Evolutionary conservation across 2,888 invertebrate species (phyloP), one percentile per base, ranked within the genome.

Genomic region (Ganaspis brasiliensis): DNA sequence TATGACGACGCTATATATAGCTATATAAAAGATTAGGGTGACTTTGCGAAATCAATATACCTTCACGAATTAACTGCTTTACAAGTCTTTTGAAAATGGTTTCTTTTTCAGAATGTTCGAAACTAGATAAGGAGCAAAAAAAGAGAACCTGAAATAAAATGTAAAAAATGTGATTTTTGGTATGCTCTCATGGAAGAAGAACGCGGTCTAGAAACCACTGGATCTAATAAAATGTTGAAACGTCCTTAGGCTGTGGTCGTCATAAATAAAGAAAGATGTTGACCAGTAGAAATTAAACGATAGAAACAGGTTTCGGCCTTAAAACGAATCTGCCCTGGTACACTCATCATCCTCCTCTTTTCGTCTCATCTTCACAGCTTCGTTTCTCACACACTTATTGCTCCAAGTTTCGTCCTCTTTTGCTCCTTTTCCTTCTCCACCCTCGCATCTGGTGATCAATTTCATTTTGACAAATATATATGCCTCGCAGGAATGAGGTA

Each of bases 281-380:
- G 86, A 85, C 86, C 88, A 84, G 88, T 88, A 88, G 88, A 90
- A 89, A 90, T 90, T 89, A 89, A 89, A 88, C 87, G 87, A 89
- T 87, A 88, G 85, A 87, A 89, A 89, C 90, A 89, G 89, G 89
- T 90, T 90, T 87, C 76, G 80, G 80, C 82, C 84, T 83, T 85
- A 82, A 85, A 86, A 85, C 82, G 82, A 83, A 74, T 79, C 81
- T 81, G 81, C 81, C 81, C 79, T 77, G 76, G 74, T 78, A 80
- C 75, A 76, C 76, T 77, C 74, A 75, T 81, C 79, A 74, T 80
- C 55, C 76, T 82, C 81, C 70, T 79, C 79, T 70, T n/a, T 80
- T 75, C 75, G 71, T 77, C 77, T 71, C 77, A 72, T 70, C 76
- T 77, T 74, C 70, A 81, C 76, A 74, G 75, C 78, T 70, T 75